A percentile compares a stretch with the other conserved stretches of the same genome.
Conservation (phyloP, 1,140 invertebrate species). For the Geopemphigus sp. region DNA sequence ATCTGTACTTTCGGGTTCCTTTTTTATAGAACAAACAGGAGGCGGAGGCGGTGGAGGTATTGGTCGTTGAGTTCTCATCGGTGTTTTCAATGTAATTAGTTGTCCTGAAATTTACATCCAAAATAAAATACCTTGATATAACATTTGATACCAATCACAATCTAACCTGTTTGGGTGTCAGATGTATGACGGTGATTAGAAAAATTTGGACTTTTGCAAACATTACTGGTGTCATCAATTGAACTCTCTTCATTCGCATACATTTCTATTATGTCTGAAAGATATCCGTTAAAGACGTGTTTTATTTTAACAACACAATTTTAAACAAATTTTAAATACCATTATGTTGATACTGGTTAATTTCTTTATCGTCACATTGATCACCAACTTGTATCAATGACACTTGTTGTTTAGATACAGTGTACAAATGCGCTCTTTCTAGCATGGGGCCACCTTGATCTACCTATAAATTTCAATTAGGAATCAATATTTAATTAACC, state of each 20-base stretch:
- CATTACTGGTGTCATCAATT: conserved; percentile 22
- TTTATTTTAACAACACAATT: neutral
- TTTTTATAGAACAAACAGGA: conserved; percentile 29
- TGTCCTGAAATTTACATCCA: neutral
- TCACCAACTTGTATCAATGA: conserved; percentile 63
- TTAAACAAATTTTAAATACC: conserved; percentile 15
- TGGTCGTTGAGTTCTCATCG: conserved; percentile 40
- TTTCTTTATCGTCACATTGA: conserved; percentile 33
- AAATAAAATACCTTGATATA: too few relatives aligned
- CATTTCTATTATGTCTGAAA: neutral
- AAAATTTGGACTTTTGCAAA: conserved; percentile 29
- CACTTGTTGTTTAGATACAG: conserved; percentile 69
- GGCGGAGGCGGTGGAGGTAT: conserved; percentile 50
- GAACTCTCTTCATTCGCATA: conserved; percentile 13
- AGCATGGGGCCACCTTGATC: conserved; percentile 55
- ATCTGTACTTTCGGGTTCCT: conserved; percentile 42
- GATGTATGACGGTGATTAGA: conserved; percentile 29
- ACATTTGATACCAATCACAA: too few relatives aligned
- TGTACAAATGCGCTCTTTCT: conserved; percentile 67
- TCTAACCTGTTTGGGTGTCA: conserved; percentile 26
- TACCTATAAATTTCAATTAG: conserved; percentile 28
- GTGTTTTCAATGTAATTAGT: conserved; percentile 17
- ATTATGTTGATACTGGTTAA: conserved; percentile 21
- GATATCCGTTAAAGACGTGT: neutral
- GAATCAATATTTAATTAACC: neutral